A percentile compares a stretch with the other conserved stretches of the same genome.
Conservation (phyloP, 37 sponge, comb jelly and placozoan genomes). For the Axinella damicornis region DNA sequence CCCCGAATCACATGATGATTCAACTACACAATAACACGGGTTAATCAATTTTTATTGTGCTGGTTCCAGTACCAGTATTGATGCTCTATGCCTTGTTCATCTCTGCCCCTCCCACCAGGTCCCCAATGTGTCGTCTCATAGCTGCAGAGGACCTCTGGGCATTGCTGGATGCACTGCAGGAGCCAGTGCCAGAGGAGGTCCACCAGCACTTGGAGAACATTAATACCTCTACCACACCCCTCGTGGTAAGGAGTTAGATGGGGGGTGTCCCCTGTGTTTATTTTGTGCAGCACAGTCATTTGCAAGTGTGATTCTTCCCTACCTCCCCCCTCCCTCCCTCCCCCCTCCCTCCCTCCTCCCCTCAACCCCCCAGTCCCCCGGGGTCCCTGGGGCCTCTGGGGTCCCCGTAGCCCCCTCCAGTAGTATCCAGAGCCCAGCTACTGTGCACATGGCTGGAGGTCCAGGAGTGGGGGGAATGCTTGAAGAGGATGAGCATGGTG, state of each 20-base stretch:
- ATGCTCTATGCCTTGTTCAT: too few relatives aligned
- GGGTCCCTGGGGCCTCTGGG: too few relatives aligned
- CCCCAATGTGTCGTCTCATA: slow-evolving; percentile 68
- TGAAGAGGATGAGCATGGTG: slow-evolving; percentile 49
- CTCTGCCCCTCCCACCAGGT: slow-evolving; percentile 16
- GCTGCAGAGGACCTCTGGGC: slow-evolving; percentile 69
- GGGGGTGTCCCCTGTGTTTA: too few relatives aligned
- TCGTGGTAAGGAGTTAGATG: slow-evolving; percentile 41
- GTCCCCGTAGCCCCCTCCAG: too few relatives aligned
- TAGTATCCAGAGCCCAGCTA: slow-evolving; percentile 34
- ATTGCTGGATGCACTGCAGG: slow-evolving; percentile 74
- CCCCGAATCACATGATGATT: too few relatives aligned
- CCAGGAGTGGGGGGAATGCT: background rate
- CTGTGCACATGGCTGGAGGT: background rate
- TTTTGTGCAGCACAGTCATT: background rate
- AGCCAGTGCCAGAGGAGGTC: slow-evolving; percentile 71
- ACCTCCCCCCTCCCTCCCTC: background rate
- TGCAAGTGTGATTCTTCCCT: too few relatives aligned
- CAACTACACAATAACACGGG: too few relatives aligned
- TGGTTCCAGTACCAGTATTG: too few relatives aligned
- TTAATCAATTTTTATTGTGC: too few relatives aligned
- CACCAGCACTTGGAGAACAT: slow-evolving; percentile 75
- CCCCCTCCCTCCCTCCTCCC: background rate
- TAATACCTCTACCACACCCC: slow-evolving; percentile 33
- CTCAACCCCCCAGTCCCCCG: too few relatives aligned